Base-by-base conservation (phyloP, 2,113 vertebrate species). In the Oncorhynchus masou region DNA sequence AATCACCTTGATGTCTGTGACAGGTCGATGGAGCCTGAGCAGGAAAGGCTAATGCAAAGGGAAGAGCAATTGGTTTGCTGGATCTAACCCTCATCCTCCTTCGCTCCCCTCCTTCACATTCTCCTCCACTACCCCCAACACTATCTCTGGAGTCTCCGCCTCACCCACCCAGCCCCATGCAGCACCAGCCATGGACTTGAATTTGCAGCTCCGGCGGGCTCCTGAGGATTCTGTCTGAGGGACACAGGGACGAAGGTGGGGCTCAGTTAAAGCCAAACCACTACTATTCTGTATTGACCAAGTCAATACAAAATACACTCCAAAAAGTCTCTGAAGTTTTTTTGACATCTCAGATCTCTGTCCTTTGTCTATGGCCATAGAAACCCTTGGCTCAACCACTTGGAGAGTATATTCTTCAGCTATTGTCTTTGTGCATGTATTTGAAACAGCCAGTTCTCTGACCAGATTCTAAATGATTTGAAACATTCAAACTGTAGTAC, bases 1-100 rank as follows among this genome's bases (percentile, higher is more conserved):
- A 97, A 98, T 99, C 97, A 98, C 91, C 86, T 87, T 94, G 95
- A 96, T 92, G 94, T 87, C 93, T 95, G 90, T 95, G 94, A 95
- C 94, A 96, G 94, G 94, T 94, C 93, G 93, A 95, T 94, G 93
- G 94, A 92, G 92, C 88, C 91, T 83, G 88, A 92, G 91, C 90
- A 93, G 71, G 90, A 93, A 89, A 88, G 84, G 91, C 93, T 94
- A 95, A 94, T 94, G 91, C 78, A 86, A 88, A 88, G 80, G 89
- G 90, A 90, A 91, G 83, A 88, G 79, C 57, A 87, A 90, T 87
- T 88, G 90, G 90, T 90, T 88, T 19, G 16, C 51, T 90, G 90
- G 91, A 85, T 87, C 86, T 90, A 85, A 87, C 89, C 74, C 66
- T 59, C 24, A 54, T 45, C 67, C 16, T 70, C 71, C 27, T 51